A percentile compares a stretch with the other conserved stretches of the same genome.
Evolutionary conservation across 2,113 vertebrate species (phyloP).

Genomic region (Sarotherodon lohbergeri): DNA sequence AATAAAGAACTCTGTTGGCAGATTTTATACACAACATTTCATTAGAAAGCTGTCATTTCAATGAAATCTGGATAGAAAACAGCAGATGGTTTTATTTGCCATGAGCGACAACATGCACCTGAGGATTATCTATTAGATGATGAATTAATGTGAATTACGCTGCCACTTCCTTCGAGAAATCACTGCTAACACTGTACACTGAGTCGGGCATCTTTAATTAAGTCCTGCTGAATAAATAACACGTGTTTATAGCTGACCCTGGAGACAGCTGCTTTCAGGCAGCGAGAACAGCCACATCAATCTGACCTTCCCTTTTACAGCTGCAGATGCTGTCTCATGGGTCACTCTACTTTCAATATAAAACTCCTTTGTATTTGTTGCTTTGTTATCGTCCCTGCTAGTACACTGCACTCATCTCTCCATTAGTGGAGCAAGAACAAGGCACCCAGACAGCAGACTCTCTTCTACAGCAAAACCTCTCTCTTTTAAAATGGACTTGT

Average conservation of each 20-base stretch:
- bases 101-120: constrained; percentile 18
- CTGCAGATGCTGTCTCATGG: background rate
- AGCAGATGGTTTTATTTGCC: constrained; percentile 58
- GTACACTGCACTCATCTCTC: constrained; percentile 4
- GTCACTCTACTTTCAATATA: constrained; percentile 9
- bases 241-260: constrained; percentile 25
- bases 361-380: constrained; percentile 8
- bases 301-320: constrained; percentile 38
- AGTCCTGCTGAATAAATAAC: constrained; percentile 41
- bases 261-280: constrained; percentile 11
- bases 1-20: background rate
- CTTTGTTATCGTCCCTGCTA: constrained; percentile 3
- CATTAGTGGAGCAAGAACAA: constrained; percentile 17
- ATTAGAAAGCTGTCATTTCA: constrained; percentile 37
- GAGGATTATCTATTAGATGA: constrained; percentile 57
- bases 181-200: constrained; percentile 10
- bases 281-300: background rate
- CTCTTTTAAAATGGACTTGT: background rate
- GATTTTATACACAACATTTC: constrained; percentile 17
- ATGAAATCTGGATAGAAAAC: constrained; percentile 28
- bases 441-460: background rate
- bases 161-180: constrained; percentile 56
- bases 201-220: constrained; percentile 58
- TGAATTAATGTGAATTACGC: constrained; percentile 52
- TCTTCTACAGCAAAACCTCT: background rate